Evolutionary conservation across 2,113 vertebrate species (phyloP).

Genomic region (Vanacampus margaritifer): DNA sequence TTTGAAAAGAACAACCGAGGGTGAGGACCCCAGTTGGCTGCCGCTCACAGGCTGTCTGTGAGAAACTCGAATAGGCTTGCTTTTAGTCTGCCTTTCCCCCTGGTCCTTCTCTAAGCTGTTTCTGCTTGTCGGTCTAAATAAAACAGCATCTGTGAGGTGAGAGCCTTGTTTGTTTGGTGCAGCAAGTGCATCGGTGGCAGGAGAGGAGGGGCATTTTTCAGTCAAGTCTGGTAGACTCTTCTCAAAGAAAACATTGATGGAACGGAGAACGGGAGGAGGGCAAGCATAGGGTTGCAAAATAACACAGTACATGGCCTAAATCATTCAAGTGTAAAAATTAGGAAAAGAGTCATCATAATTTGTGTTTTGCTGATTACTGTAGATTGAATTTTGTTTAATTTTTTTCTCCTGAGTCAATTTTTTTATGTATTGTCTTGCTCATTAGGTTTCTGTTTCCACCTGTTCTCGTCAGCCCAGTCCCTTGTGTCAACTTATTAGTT

Average conservation of each 20-base stretch:
- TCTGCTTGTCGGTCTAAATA: slow-evolving; percentile 44
- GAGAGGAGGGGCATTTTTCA: background rate
- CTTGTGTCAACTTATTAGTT: no score
- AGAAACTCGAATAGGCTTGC: slow-evolving; percentile 15
- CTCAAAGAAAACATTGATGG: slow-evolving; percentile 25
- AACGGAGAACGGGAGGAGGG: background rate
- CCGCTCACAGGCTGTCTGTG: slow-evolving; percentile 10
- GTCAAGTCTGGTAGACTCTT: slow-evolving; percentile 17
- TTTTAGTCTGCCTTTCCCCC: slow-evolving; percentile 34
- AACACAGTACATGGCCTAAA: no score
- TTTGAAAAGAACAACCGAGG: slow-evolving; percentile 55
- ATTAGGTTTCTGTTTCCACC: no score
- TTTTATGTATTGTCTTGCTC: no score
- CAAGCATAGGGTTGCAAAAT: no score
- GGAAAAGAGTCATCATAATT: no score
- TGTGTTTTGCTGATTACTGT: no score
- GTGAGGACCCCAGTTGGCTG: slow-evolving; percentile 36
- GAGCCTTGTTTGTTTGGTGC: slow-evolving; percentile 7
- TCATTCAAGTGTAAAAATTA: no score
- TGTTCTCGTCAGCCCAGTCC: no score
- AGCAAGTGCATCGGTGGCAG: background rate
- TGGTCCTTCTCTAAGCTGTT: slow-evolving; percentile 26
- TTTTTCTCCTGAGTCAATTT: no score
- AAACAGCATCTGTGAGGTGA: slow-evolving; percentile 23
- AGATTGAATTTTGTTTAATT: no score